Evolutionary conservation across 2,888 invertebrate genomes (phyloP).

Genomic region (Agrotis puta): DNA sequence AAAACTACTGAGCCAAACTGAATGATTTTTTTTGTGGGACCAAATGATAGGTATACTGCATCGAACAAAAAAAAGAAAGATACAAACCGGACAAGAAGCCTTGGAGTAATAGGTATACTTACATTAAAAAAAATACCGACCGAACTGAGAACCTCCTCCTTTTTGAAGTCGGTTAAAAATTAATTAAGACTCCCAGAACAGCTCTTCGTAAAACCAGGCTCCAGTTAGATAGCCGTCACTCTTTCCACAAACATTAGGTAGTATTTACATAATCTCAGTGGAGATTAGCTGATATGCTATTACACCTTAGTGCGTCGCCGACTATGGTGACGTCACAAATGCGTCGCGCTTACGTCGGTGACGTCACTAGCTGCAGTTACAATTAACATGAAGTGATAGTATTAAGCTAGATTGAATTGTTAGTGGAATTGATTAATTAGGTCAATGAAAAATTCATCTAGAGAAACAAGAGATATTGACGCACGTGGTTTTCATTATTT

Average conservation of each 20-base stretch:
- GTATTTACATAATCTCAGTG: conserved; percentile 27
- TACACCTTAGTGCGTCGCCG: conserved; percentile 3
- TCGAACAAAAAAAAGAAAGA: too few species aligned
- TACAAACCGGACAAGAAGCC: too few species aligned
- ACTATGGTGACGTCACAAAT: conserved; percentile 39
- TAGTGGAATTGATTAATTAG: conserved; percentile 4
- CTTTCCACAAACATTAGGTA: background rate
- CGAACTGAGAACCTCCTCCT: too few species aligned
- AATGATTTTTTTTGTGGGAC: too few species aligned
- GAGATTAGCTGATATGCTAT: conserved; percentile 28
- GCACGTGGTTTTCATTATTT: conserved; percentile 2
- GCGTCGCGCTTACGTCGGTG: conserved; percentile 32
- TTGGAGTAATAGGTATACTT: too few species aligned
- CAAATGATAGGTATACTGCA: too few species aligned
- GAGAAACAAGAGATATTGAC: background rate
- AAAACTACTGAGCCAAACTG: too few species aligned
- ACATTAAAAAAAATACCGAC: too few species aligned
- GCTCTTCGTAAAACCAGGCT: background rate
- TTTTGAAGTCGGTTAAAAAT: too few species aligned
- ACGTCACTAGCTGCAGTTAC: conserved; percentile 26
- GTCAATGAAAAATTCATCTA: conserved; percentile 5
- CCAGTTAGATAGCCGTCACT: background rate
- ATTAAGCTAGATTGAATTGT: conserved; percentile 30
- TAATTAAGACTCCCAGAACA: too few species aligned
- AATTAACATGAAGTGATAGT: conserved; percentile 2